Base-by-base conservation (phyloP, 2,797 vertebrate genomes). In the Lutjanus campechanus region DNA sequence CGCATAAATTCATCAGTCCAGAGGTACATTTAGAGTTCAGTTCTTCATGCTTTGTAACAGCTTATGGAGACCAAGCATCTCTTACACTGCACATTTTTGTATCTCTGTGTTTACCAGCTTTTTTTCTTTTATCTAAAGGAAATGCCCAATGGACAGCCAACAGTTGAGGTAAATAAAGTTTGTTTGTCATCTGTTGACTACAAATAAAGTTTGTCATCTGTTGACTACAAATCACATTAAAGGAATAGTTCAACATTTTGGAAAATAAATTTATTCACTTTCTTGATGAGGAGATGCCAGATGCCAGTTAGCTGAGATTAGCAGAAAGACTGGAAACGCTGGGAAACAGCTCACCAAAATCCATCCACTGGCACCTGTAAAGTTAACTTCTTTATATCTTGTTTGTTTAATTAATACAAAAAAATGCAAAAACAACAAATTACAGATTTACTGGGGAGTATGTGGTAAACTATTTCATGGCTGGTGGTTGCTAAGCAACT, bases 21-120 rank as follows among this genome's bases (percentile, higher is more conserved):
- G 87, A 92, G 91, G 94, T 95, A 82, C 16, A 41, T 75, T 69
- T 36, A 54, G 6, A 54, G 53, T 49, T 77, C 16, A 50, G 8
- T 11, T 77, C 2, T 68, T 81, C 19, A 41, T 55, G 8, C 62
- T 76, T 54, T 22, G 2, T n/a, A 41, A 64, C 19, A 69, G 19
- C 10, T 41, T n/a, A n/a, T 50, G 1, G 25, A 36, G 20, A 49
- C 3, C 15, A 55, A 40, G 7, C 16, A 10, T 43, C 11, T 69
- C 12, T 44, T 51, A 1, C 41, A 51, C 2, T 73, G 49, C 20
- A 22, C 1, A 10, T 20, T 66, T 46, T 46, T 40, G 6, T 36
- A 11, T 13, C 0, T 4, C 25, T 13, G 4, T 73, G 11, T 47
- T 53, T 19, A n/a, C 11, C 13, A 20, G 15, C 1, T 29, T 8